Evolutionary conservation across 23 tunicate genomes (phyloP).

Genomic region (Styela plicata): DNA sequence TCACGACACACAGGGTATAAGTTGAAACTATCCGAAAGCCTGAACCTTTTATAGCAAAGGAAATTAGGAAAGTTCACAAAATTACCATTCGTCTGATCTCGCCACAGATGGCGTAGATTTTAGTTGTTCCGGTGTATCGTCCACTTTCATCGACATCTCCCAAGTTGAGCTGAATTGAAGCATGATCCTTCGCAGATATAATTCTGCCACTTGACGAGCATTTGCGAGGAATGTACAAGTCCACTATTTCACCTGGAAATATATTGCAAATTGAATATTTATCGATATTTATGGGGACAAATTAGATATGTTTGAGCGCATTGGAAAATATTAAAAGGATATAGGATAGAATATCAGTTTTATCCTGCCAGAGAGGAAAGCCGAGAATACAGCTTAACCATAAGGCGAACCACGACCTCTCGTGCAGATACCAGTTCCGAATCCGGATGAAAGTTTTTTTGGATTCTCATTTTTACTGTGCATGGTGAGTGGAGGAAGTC

Average conservation of each 20-base stretch:
- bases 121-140: constrained; percentile 62
- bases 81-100: constrained; percentile 71
- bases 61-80: no score
- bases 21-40: no score
- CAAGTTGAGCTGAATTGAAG: constrained; percentile 66
- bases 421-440: no score
- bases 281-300: not conserved
- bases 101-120: constrained; percentile 75
- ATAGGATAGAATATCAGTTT: no score
- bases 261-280: not conserved
- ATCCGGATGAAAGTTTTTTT: not conserved
- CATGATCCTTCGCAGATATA: constrained; percentile 92
- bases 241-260: constrained; percentile 89
- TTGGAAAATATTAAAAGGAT: not conserved
- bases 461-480: no score
- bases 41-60: no score
- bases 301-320: not conserved
- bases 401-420: no score
- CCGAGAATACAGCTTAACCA: no score
- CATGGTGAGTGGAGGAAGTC: no score
- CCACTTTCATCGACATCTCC: constrained; percentile 92
- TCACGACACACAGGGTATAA: no score
- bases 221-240: constrained; percentile 91
- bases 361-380: no score
- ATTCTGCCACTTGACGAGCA: constrained; percentile 76